A percentile compares a stretch with the other conserved stretches of the same genome.
These are phyloP conservation scores for Orcinus orca DNA, from an alignment of 2,113 vertebrate species.

Conservation along the genomic window DNA sequence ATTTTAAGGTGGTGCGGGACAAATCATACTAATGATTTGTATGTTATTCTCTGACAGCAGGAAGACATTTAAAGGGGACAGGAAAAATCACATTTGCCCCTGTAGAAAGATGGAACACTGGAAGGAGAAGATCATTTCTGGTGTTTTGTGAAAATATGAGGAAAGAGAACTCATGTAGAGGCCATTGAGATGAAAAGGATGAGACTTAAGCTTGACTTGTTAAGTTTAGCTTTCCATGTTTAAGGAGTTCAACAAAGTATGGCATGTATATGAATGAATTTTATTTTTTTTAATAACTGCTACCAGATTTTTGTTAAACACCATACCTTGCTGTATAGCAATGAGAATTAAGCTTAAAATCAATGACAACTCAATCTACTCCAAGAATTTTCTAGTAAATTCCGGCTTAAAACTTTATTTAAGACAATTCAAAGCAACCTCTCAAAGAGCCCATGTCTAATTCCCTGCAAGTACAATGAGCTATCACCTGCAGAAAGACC, in stretches of 20 bases:
- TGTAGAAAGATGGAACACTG: not conserved
- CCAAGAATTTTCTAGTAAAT: not conserved
- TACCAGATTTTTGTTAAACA: not conserved
- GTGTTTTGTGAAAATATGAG: not conserved
- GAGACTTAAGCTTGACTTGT: not conserved
- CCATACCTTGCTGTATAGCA: not conserved
- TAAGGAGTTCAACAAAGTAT: not conserved
- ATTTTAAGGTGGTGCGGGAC: not conserved
- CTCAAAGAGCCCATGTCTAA: not conserved
- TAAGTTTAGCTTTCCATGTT: not conserved
- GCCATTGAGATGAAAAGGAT: not conserved
- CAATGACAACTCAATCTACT: not conserved
- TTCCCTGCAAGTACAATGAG: not conserved
- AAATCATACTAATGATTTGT: not conserved
- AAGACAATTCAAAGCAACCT: not conserved
- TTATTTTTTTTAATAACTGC: not conserved
- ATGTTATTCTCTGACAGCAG: not conserved
- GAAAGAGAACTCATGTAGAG: not conserved
- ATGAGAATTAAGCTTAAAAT: not conserved
- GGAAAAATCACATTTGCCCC: not conserved
- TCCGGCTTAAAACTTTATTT: not conserved
- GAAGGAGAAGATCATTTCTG: not conserved
- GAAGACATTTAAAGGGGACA: not conserved
- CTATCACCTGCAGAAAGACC: not conserved
- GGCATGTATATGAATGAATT: not conserved